Conservation (phyloP, 2,113 vertebrate species). For the Serilophus lunatus region DNA sequence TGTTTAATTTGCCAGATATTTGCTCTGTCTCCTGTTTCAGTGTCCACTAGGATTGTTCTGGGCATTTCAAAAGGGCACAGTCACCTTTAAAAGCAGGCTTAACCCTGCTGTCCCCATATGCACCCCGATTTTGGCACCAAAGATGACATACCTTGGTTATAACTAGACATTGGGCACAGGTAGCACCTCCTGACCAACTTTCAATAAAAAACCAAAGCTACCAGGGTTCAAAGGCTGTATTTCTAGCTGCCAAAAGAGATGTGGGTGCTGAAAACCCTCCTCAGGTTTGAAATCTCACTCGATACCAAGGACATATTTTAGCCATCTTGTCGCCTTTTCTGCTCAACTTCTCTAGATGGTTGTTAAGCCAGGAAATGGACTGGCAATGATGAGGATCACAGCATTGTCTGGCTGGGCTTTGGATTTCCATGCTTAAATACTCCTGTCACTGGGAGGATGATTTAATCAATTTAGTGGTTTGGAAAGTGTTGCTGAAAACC, state of each 20-base stretch:
- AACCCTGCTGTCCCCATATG: not conserved
- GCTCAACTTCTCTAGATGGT: not conserved
- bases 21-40: not conserved
- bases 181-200: not conserved
- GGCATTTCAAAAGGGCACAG: not conserved
- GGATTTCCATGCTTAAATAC: not conserved
- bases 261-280: not conserved
- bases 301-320: not conserved
- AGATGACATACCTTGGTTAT: not conserved
- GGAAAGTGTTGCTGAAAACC: not conserved
- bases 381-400: rapidly evolving
- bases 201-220: not conserved
- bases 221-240: not conserved
- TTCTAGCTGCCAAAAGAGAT: not conserved
- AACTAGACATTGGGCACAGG: not conserved
- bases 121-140: not conserved
- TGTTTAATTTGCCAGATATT: not conserved
- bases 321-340: not conserved
- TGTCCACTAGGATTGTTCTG: not conserved
- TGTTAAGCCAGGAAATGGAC: not conserved
- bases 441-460: not conserved
- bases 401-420: not conserved
- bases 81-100: not conserved
- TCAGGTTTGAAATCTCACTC: not conserved
- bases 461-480: not conserved